Base-by-base conservation (phyloP, 2,888 invertebrate genomes). In the Ceramica pisi region DNA sequence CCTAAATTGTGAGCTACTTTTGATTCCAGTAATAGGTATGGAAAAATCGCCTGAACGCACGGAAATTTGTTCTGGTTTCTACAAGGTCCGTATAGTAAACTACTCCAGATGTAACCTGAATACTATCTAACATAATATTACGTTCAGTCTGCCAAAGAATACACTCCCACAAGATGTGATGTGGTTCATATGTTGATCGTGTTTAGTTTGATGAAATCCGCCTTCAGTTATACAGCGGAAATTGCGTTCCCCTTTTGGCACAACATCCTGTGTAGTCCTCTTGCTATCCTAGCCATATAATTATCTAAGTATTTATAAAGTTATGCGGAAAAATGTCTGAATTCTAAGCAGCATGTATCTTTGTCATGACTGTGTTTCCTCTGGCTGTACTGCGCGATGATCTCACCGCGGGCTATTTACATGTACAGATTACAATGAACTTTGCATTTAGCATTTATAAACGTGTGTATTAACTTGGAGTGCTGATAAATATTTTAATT, bases 361-460 rank as follows among this genome's bases (percentile, higher is more conserved):
- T 60, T 53, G 68, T 71, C 64, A 31, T 35, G n/a, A n/a, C n/a
- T n/a, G 26, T 62, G 44, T 69, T 75, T 67, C 78, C 71, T 80
- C 46, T 9, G 55, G 19, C 41, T 31, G 46, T n/a, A 31, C n/a
- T 56, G 56, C 53, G 19, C 21, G 82, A 53, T 86, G 86, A 86
- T 85, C 85, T 86, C 85, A 86, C 68, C 80, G 61, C 19, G 7
- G 1, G 59, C 61, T 85, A 80, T 84, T 86, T 86, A n/a, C n/a
- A n/a, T n/a, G 70, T 70, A 70, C 72, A 70, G 74, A 84, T 85
- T 80, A 80, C 75, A 84, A 81, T 81, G 79, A 86, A 86, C 85
- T 83, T 78, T 71, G 78, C 73, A 69, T 76, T 83, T 76, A 66
- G 78, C 73, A 69, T 74, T 74, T 59, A 31, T 31, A 67, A 57